phyloP scores from a whole-genome alignment of 2,113 vertebrate species.

The Odontesthes bonariensis region DNA sequence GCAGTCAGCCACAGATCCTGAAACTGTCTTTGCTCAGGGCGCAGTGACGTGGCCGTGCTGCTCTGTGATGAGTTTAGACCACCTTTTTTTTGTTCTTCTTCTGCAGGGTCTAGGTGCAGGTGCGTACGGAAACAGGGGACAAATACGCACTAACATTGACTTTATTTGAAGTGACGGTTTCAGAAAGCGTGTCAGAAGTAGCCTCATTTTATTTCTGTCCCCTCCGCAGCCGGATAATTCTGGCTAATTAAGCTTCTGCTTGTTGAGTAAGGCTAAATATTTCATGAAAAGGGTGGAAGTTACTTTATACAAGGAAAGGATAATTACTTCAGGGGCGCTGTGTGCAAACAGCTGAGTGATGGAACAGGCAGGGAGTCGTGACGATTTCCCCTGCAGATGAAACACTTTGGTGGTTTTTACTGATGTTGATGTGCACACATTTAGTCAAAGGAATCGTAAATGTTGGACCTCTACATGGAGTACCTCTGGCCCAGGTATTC shows the following conservation, averaged over 20 bases:
- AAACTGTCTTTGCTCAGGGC: not conserved
- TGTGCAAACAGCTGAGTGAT: too few relatives aligned
- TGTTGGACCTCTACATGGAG: too few relatives aligned
- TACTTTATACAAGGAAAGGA: not conserved
- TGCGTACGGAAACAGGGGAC: not conserved
- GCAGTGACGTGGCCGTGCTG: too few relatives aligned
- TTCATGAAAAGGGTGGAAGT: not conserved
- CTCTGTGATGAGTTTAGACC: conserved; percentile 1
- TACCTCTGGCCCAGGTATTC: too few relatives aligned
- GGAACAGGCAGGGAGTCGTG: too few relatives aligned
- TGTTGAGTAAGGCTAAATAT: not conserved
- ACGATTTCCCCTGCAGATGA: too few relatives aligned
- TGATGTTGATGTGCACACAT: too few relatives aligned
- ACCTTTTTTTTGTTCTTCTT: not conserved
- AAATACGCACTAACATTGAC: not conserved
- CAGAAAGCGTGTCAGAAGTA: conserved; percentile 14
- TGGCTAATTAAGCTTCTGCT: conserved; percentile 17
- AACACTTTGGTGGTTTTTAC: too few relatives aligned
- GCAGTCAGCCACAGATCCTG: conserved; percentile 5
- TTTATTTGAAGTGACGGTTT: conserved; percentile 34
- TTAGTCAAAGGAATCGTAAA: too few relatives aligned
- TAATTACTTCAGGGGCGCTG: too few relatives aligned
- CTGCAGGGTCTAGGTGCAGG: not conserved
- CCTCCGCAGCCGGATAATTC: not conserved
- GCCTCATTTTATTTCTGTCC: conserved; percentile 8